Evolutionary conservation across 1,140 invertebrate genomes (phyloP), one percentile per base, ranked within the genome.

Genomic region (Sitophilus oryzae): DNA sequence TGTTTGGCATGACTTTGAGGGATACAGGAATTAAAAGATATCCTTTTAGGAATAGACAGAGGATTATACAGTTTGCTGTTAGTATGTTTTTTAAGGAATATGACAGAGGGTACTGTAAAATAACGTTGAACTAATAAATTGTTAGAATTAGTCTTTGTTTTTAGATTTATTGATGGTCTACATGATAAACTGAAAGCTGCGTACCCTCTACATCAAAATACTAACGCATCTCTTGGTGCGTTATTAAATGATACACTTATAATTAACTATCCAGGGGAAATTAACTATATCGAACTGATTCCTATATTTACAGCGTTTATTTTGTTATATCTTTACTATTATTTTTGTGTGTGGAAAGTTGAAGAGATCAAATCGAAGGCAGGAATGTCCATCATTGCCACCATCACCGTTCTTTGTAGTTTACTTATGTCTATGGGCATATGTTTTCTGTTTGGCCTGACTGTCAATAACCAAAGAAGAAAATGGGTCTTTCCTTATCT

Each of bases 401-500:
- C 93, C 4, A 68, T 90, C 3, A 96, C 93, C 1, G 88, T 97
- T 0, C 79, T 93, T 1, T 84, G 88, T 1, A 96, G 93, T 20
- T 72, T 98, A 1, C 82, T 87, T 2, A 97, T 97, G 89, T 94
- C 93, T 1, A 81, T 95, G 59, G 94, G 94, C 19, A 79, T 97
- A 16, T 97, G 93, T 73, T 89, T 93, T 61, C 88, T 93, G 66
- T 95, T 97, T 71, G 93, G 87, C 1, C 74, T 89, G 59, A 88
- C 85, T 2, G 73, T 89, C 1, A 86, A 84, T 50, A 73, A 87
- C 20, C 82, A 86, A 69, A 82, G 82, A 34, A 53, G 57, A 21
- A 88, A 87, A 69, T 86, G 88, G 69, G 84, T 98, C 37, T 96
- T 96, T 68, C 96, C 96, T 0, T 98, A 98, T 75, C 72, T 98